Evolutionary conservation across 1,140 invertebrate species (phyloP), one percentile per base, ranked within the genome.

Genomic region (Conus ventricosus): DNA sequence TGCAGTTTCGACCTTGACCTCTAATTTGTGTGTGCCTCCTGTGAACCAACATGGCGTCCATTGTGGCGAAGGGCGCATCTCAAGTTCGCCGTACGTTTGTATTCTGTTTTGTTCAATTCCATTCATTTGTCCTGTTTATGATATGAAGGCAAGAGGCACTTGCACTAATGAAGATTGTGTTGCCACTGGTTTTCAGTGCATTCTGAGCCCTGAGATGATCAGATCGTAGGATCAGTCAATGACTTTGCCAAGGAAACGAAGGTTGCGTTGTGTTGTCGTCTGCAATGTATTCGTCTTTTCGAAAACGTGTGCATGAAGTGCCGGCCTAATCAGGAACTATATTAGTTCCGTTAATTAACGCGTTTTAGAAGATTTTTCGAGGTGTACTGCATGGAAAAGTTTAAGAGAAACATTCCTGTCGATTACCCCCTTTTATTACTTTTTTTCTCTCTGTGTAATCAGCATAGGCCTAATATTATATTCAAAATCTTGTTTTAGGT

Each of bases 1-100:
- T 39, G 39, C 39, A 39, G 57, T 11, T 71, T 15, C 17, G 63
- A 25, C n/a, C 63, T 51, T 71, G 27, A 39, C 67, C 39, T 60
- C 27, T 15, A 71, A 25, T 51, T 25, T 20, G 15, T 17, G 23
- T 13, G 39, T 25, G 39, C 39, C 8, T 54, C 5, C 51, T 11
- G 8, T 55, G 17, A 78, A 23, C 85, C 39, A 87, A 87, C 85
- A 87, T 87, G 85, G 85, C 85, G 85, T 87, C 85, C 63, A 57
- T 87, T 17, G 85, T 87, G 67, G 85, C 71, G 71, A 76, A 87
- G 75, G 75, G 85, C 71, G 85, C 85, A n/a, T 71, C 54, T 76
- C 85, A 78, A 54, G n/a, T 87, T 55, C 63, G 75, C 4, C 67
- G 85, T 87, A 78, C 39, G 85, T 78, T 87, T 67, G 27, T 63